Conservation (phyloP, 2,797 vertebrate genomes). For the Adrianichthys oophorus region DNA sequence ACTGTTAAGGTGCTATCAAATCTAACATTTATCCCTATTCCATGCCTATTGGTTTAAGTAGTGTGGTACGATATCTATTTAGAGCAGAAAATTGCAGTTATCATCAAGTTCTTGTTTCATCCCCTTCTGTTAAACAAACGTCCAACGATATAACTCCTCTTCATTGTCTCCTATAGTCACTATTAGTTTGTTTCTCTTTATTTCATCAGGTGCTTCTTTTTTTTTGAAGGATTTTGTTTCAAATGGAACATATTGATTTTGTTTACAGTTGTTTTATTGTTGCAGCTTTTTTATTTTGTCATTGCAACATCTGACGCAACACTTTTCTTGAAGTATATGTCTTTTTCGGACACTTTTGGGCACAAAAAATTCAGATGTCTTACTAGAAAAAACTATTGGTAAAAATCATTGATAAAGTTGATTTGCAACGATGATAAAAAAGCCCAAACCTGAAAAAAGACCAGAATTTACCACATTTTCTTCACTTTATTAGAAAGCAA, state of each 20-base stretch:
- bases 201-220: constrained; percentile 53
- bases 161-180: constrained; percentile 38
- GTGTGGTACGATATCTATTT: background rate
- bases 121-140: constrained; percentile 26
- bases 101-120: constrained; percentile 1
- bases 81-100: constrained; percentile 10
- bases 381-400: too few relatives aligned
- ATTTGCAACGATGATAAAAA: too few relatives aligned
- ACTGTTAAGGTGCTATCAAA: constrained; percentile 31
- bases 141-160: constrained; percentile 72
- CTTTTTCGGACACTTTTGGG: constrained; percentile 7
- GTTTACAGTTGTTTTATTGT: constrained; percentile 64
- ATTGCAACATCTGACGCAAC: constrained; percentile 30
- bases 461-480: too few relatives aligned
- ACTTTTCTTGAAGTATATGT: constrained; percentile 57
- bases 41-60: background rate
- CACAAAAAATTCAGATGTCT: too few relatives aligned
- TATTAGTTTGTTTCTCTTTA: constrained; percentile 44
- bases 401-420: too few relatives aligned
- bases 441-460: too few relatives aligned
- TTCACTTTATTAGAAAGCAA: too few relatives aligned
- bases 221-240: constrained; percentile 66
- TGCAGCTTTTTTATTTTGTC: constrained; percentile 47
- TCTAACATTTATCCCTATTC: constrained; percentile 19
- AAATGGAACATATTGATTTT: constrained; percentile 74